phyloP scores from a whole-genome alignment of 1,140 invertebrate genomes.

The Scaptodrosophila lebanonensis region DNA sequence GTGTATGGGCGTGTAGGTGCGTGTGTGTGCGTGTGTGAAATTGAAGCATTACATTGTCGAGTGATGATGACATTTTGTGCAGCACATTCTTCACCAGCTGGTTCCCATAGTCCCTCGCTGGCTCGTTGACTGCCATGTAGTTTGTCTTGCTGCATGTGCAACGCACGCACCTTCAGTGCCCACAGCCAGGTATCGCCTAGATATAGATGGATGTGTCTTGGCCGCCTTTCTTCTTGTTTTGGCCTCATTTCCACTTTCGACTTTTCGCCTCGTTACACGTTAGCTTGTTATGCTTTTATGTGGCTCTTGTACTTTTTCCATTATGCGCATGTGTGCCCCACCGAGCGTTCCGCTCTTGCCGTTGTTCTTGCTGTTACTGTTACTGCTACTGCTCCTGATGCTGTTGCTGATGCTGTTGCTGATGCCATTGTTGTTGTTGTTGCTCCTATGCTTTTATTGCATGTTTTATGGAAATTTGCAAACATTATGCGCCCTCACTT shows the following conservation, averaged over 20 bases:
- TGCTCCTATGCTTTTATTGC: slow-evolving; percentile 64
- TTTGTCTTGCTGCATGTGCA: no score
- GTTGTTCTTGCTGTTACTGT: slow-evolving; percentile 14
- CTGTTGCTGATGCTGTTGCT: background rate
- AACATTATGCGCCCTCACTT: slow-evolving; percentile 68
- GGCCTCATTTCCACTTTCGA: slow-evolving; percentile 57
- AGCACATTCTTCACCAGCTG: no score
- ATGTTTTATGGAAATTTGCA: slow-evolving; percentile 73
- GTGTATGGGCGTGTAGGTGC: slow-evolving; percentile 13
- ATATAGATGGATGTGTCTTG: no score
- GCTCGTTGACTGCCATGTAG: no score
- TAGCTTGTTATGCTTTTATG: slow-evolving; percentile 67
- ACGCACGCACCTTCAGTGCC: no score
- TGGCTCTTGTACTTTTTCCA: slow-evolving; percentile 60
- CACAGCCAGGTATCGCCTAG: no score
- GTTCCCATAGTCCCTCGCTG: no score
- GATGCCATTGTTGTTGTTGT: background rate
- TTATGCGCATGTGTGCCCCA: slow-evolving; percentile 20
- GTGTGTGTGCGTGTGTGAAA: slow-evolving; percentile 29
- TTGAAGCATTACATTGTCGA: slow-evolving; percentile 61
- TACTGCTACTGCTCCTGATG: background rate
- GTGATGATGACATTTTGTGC: slow-evolving; percentile 35
- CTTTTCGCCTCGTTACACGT: slow-evolving; percentile 55
- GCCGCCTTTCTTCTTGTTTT: slow-evolving; percentile 15
- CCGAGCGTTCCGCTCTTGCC: slow-evolving; percentile 17